phyloP scores from a whole-genome alignment of 2,797 vertebrate species.

The Pseudopleuronectes americanus region DNA sequence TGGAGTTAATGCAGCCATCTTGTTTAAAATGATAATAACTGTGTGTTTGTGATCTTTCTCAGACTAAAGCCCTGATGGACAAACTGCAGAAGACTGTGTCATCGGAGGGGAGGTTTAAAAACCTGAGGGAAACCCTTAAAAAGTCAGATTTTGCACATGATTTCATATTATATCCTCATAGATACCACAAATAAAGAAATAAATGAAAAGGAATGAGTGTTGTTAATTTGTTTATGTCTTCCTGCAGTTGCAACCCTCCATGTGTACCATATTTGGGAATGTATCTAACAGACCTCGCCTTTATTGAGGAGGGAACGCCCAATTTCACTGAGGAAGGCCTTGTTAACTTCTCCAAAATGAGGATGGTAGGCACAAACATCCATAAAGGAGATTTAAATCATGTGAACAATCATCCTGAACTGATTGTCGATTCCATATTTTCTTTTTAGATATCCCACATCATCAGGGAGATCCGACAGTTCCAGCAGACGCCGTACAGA shows the following conservation, averaged over 20 bases:
- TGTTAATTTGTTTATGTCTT: no score
- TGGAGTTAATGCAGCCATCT: background rate
- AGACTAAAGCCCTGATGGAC: constrained; percentile 97
- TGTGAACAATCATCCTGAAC: background rate
- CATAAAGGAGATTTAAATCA: background rate
- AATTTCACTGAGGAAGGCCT: constrained; percentile 97
- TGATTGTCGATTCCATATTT: constrained; percentile 17
- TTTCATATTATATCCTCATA: background rate
- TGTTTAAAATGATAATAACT: constrained; percentile 13
- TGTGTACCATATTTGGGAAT: constrained; percentile 96
- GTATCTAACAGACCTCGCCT: constrained; percentile 96
- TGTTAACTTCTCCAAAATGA: constrained; percentile 99
- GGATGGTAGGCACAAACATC: constrained; percentile 87
- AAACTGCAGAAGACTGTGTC: constrained; percentile 97
- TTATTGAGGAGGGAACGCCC: constrained; percentile 96
- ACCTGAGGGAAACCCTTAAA: constrained; percentile 96
- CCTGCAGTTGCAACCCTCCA: constrained; percentile 92
- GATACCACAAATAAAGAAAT: background rate
- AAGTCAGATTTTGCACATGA: constrained; percentile 84
- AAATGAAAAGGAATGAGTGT: background rate
- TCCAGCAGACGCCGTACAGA: constrained; percentile 96
- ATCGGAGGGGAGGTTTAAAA: constrained; percentile 97
- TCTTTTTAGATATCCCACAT: constrained; percentile 93
- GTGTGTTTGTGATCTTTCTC: constrained; percentile 48
- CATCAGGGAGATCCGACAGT: constrained; percentile 96